These are phyloP conservation scores for Solenodon paradoxus DNA, from an alignment of 2,113 vertebrate genomes.

Conservation along the genomic window DNA sequence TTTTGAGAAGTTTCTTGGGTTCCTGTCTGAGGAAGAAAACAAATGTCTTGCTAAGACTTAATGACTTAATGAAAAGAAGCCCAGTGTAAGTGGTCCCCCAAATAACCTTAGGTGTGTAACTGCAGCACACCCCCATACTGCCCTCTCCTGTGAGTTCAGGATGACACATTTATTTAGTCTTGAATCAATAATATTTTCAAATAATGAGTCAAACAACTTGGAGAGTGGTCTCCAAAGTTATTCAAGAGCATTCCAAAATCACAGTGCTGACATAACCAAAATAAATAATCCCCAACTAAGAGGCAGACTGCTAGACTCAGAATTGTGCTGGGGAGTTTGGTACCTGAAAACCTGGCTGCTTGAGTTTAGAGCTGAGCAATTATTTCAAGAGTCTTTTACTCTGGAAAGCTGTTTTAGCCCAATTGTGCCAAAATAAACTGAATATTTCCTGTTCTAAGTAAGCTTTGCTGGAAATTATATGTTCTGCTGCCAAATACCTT, in stretches of 20 bases:
- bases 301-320: neutral
- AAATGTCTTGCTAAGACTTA: neutral
- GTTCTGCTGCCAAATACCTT: neutral
- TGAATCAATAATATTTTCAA: constrained; percentile 35
- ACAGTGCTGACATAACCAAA: neutral
- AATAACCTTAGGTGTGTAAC: neutral
- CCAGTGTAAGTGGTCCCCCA: neutral
- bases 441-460: neutral
- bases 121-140: no score
- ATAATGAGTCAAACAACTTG: constrained; percentile 32
- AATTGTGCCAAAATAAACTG: neutral
- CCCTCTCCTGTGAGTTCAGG: neutral
- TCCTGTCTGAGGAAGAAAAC: neutral
- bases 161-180: neutral
- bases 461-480: neutral
- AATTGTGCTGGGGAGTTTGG: neutral
- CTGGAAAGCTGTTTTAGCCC: constrained; percentile 33
- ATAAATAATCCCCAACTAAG: constrained; percentile 6
- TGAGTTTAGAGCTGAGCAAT: constrained; percentile 21
- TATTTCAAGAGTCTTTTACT: constrained; percentile 7
- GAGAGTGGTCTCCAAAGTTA: constrained; percentile 10
- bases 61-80: neutral
- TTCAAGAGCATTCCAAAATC: constrained; percentile 29
- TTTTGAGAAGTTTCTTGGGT: neutral
- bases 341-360: constrained; percentile 6